Percentiles rank a stretch among this genome's conserved stretches.
Evolutionary conservation across 2,113 vertebrate species (phyloP).

Genomic region (Edolisoma coerulescens): DNA sequence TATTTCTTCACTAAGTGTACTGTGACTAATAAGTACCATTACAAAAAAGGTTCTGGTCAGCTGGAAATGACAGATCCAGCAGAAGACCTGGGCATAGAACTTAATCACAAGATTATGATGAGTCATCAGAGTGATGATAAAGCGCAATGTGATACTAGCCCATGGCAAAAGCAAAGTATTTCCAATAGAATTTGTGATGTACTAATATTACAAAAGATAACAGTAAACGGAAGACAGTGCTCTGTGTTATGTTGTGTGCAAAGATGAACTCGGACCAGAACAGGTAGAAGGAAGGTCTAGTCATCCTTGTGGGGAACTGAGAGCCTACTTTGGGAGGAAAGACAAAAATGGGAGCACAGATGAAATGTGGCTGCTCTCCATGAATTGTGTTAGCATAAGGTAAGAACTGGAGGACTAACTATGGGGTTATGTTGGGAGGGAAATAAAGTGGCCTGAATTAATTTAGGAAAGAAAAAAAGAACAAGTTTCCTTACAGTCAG

Average conservation of each 20-base stretch:
- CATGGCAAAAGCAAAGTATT: background rate
- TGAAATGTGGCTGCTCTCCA: background rate
- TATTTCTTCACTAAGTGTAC: constrained; percentile 11
- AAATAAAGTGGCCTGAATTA: background rate
- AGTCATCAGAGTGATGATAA: constrained; percentile 19
- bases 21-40: constrained; percentile 33
- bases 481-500: background rate
- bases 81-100: constrained; percentile 16
- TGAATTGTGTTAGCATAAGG: background rate
- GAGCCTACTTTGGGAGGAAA: background rate
- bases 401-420: background rate
- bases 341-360: background rate
- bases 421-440: background rate
- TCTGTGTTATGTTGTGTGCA: background rate
- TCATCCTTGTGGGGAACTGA: background rate
- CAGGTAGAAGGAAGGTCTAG: background rate
- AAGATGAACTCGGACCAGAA: background rate
- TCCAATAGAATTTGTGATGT: background rate
- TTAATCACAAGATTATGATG: constrained; percentile 33
- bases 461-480: background rate
- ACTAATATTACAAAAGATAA: background rate
- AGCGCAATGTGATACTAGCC: background rate
- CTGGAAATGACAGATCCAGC: constrained; percentile 14
- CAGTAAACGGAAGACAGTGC: background rate
- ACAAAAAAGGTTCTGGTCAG: constrained; percentile 3